Percentiles rank a stretch among this genome's conserved stretches.
phyloP scores from a whole-genome alignment of 2,113 vertebrate genomes.

The Lonchura striata region DNA sequence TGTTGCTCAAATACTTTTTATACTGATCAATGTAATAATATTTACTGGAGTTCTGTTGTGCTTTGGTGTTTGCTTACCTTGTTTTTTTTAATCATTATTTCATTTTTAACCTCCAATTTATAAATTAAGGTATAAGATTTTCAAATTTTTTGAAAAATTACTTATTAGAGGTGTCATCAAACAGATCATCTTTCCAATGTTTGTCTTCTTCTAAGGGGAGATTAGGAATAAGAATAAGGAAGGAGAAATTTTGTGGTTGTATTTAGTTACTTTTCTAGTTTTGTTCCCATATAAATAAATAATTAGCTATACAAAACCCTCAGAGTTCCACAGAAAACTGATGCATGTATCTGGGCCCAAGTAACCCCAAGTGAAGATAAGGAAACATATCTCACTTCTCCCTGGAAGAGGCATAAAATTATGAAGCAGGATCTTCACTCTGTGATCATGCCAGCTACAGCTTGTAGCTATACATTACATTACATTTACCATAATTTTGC shows the following conservation, averaged over 20 bases:
- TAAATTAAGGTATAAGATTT: slow-evolving; percentile 22
- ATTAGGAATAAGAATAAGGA: background rate
- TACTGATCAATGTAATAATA: background rate
- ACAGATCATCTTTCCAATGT: background rate
- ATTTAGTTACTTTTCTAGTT: background rate
- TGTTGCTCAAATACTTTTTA: background rate
- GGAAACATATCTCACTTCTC: background rate
- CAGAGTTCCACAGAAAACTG: background rate
- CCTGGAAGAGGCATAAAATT: background rate
- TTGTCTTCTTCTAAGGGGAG: background rate
- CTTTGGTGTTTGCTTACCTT: slow-evolving; percentile 5
- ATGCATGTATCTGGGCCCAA: background rate
- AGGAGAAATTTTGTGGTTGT: background rate
- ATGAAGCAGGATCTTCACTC: background rate
- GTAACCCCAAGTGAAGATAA: background rate
- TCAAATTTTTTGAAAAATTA: slow-evolving; percentile 4
- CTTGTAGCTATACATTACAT: background rate
- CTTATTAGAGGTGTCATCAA: slow-evolving; percentile 37
- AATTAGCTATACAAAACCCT: background rate
- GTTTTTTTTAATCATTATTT: background rate
- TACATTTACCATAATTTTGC: background rate
- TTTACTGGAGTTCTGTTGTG: background rate
- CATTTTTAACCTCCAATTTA: background rate
- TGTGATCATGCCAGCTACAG: fast-evolving
- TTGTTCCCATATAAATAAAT: background rate